phyloP scores from a whole-genome alignment of 2,113 vertebrate genomes.

The Apus apus region DNA sequence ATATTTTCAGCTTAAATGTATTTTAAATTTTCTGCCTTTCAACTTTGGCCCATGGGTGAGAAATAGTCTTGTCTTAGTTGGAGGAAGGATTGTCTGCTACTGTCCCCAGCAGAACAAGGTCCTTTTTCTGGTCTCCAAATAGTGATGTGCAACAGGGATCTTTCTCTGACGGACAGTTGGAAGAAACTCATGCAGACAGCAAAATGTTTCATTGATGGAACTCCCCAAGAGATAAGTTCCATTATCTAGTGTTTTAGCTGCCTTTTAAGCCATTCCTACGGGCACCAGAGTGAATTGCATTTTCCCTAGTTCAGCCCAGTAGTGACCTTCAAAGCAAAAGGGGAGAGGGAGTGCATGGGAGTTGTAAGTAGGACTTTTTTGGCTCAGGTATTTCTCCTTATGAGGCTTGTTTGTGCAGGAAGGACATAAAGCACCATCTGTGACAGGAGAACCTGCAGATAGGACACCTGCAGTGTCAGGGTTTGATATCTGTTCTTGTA shows the following conservation, averaged over 20 bases:
- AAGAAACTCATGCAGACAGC: neutral
- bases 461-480: neutral
- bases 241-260: constrained; percentile 1
- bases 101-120: neutral
- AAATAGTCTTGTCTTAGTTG: neutral
- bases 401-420: neutral
- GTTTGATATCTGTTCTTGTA: neutral
- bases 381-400: neutral
- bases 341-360: neutral
- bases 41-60: neutral
- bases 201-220: constrained; percentile 57
- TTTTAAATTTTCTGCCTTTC: neutral
- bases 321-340: neutral
- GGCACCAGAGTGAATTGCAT: neutral
- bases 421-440: neutral
- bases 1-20: neutral
- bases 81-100: neutral
- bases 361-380: constrained; percentile 1
- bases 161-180: neutral
- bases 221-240: neutral
- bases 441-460: neutral
- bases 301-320: neutral
- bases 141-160: neutral
- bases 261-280: neutral
- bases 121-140: neutral